phyloP scores from a whole-genome alignment of 2,113 vertebrate genomes.

The Sinosuthora webbiana region DNA sequence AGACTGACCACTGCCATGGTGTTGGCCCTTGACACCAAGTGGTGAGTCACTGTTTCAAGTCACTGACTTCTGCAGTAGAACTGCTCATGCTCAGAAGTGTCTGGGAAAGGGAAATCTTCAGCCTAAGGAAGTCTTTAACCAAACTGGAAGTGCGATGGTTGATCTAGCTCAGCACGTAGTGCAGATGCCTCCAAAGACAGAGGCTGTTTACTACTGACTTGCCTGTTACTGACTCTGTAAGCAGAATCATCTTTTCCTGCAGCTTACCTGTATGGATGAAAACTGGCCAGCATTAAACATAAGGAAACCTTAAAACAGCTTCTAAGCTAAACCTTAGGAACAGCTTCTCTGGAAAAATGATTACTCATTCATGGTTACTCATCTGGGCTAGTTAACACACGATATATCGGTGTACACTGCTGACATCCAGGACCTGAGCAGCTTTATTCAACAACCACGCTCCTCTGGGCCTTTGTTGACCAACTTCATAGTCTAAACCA shows the following conservation, averaged over 20 bases:
- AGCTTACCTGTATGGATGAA: background rate
- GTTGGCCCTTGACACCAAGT: background rate
- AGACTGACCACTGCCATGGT: background rate
- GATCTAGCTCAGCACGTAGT: accelerated
- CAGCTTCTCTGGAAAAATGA: background rate
- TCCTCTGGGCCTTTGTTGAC: background rate
- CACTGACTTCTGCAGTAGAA: background rate
- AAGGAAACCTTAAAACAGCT: background rate
- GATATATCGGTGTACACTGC: background rate
- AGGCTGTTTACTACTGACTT: background rate
- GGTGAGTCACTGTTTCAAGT: background rate
- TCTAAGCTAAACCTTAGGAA: background rate
- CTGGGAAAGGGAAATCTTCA: background rate
- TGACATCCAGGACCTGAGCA: background rate
- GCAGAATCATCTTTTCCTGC: background rate
- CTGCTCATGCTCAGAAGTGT: background rate
- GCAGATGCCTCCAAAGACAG: background rate
- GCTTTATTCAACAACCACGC: background rate
- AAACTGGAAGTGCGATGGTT: background rate
- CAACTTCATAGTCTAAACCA: background rate
- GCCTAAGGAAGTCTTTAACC: background rate
- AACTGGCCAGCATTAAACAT: background rate
- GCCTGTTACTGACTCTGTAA: background rate
- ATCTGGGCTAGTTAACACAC: background rate
- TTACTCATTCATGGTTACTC: background rate